A percentile compares a stretch with the other conserved stretches of the same genome.
These are phyloP conservation scores for Ips nitidus DNA, from an alignment of 1,140 invertebrate species.

Conservation along the genomic window DNA sequence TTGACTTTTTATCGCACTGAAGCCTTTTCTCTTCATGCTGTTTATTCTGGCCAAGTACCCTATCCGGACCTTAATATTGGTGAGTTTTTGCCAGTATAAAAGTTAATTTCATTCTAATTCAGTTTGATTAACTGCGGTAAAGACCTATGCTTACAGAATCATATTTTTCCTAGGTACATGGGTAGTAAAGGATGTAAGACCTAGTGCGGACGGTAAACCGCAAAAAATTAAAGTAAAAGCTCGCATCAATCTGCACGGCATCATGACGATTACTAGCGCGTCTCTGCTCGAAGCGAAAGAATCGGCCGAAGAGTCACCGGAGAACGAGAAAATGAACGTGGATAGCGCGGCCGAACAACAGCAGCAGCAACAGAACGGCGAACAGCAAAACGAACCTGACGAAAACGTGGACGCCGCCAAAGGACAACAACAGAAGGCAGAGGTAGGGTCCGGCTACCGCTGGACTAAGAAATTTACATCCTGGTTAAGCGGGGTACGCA, in stretches of 20 bases:
- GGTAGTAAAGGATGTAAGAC: constrained; percentile 81
- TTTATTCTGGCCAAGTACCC: constrained; percentile 72
- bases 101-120: not conserved
- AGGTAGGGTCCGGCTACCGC: constrained; percentile 51
- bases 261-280: constrained; percentile 84
- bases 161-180: constrained; percentile 66
- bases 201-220: constrained; percentile 81
- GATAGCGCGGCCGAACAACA: constrained; percentile 45
- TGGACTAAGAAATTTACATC: constrained; percentile 53
- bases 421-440: constrained; percentile 39
- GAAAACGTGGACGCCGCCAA: constrained; percentile 35
- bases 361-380: constrained; percentile 49
- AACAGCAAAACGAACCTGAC: constrained; percentile 55
- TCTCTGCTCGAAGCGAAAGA: constrained; percentile 79
- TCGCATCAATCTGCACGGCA: constrained; percentile 88
- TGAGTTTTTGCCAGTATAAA: constrained; percentile 50
- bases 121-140: not conserved
- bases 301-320: constrained; percentile 59
- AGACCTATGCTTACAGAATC: not conserved
- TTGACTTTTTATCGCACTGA: constrained; percentile 89
- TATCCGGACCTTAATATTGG: constrained; percentile 81
- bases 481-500: constrained; percentile 53
- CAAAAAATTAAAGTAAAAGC: constrained; percentile 96
- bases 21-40: constrained; percentile 82
- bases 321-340: constrained; percentile 55